Base-by-base conservation (phyloP, 2,888 invertebrate species). In the Clivina fossor region DNA sequence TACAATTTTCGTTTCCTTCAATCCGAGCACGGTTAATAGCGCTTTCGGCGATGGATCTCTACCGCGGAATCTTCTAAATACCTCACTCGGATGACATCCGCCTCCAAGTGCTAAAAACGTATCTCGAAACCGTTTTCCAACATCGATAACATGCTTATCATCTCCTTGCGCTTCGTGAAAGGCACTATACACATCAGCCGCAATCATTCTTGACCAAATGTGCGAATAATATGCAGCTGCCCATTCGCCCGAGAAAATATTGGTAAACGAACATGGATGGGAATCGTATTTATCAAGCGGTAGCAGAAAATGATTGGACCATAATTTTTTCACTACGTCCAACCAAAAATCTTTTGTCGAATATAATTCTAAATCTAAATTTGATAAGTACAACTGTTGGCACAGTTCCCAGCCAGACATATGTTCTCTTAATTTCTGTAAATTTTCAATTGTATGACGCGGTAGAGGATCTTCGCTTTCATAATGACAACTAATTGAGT, bases 31-130 rank as follows among this genome's bases (percentile, higher is more conserved):
- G 62, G 80, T 83, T 0, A 94, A 73, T 30, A 94, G 73, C 0
- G 93, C 90, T 68, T 89, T 86, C 0, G 88, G 85, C 1, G 89
- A 89, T 0, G 95, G 95, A 75, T 97, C 95, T 44, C 96, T 80
- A 1, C 96, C 96, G 60, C 93, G 80, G 74, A 96, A 97, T 68
- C 87, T 81, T 55, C 95, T 80, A 74, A 97, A 97, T 4, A 93
- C 83, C 76, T 95, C 90, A 59, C 82, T 83, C 0, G 92, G 85
- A 61, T 90, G 84, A 61, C 86, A 82, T 58, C 87, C 85, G 2
- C 95, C 93, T 4, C 93, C 94, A 2, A 84, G 78, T 0, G 89
- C 80, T 59, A 97, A 78, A 74, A 89, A 92, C 1, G 92, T 93
- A 55, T 90, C 86, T 62, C 88, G 81, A 68, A 88, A 94, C 58